phyloP scores from a whole-genome alignment of 2,113 vertebrate species.

The Typhlomys cinereus region DNA sequence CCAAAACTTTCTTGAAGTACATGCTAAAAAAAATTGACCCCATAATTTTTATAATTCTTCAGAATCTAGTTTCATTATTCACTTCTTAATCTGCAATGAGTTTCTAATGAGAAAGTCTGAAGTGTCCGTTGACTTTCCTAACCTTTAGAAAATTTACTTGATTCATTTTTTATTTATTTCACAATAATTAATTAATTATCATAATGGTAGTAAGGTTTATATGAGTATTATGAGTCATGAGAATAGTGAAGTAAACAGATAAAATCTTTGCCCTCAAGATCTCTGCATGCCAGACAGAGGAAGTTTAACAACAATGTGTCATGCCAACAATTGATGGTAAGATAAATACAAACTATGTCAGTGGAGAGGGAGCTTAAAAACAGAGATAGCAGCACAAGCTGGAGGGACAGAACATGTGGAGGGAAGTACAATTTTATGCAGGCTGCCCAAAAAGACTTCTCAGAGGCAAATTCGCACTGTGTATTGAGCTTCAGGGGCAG shows the following conservation, averaged over 20 bases:
- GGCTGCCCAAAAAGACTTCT: not conserved
- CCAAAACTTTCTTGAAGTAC: not conserved
- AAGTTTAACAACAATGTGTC: not conserved
- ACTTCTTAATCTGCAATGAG: not conserved
- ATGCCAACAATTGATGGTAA: not conserved
- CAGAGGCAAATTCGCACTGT: not conserved
- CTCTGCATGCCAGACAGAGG: not conserved
- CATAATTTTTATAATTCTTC: not conserved
- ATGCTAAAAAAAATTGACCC: not conserved
- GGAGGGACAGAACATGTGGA: not conserved
- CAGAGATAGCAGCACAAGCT: not conserved
- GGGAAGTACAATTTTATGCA: not conserved
- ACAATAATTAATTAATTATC: not conserved
- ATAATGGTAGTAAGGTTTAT: not conserved
- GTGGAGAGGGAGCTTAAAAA: not conserved
- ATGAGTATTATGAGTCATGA: not conserved
- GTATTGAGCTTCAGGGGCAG: not conserved
- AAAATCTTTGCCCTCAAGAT: not conserved
- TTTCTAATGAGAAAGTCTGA: not conserved
- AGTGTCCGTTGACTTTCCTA: not conserved
- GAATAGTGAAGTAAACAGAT: not conserved
- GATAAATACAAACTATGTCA: not conserved
- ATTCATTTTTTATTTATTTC: not conserved
- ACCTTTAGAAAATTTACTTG: not conserved
- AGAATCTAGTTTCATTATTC: not conserved